Evolutionary conservation across 1,140 invertebrate genomes (phyloP).

Genomic region (Psilanteris sp.): DNA sequence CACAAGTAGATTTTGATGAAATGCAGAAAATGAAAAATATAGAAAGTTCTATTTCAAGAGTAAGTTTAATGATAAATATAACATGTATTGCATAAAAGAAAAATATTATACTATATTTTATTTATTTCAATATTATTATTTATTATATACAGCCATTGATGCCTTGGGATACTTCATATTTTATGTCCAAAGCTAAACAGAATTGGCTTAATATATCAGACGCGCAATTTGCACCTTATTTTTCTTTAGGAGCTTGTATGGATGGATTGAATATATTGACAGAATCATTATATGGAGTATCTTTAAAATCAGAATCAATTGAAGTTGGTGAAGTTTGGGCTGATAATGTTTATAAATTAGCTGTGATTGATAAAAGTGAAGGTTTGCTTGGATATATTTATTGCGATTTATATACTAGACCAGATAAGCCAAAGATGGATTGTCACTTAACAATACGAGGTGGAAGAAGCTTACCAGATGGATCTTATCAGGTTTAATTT

Average conservation of each 20-base stretch:
- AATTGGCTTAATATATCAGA: conserved; percentile 84
- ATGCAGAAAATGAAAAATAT: conserved; percentile 88
- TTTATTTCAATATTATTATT: conserved; percentile 1
- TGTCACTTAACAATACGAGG: conserved; percentile 99
- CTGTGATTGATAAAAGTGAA: conserved; percentile 88
- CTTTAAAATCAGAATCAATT: conserved; percentile 84
- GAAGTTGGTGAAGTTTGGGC: conserved; percentile 90
- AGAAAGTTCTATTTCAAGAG: conserved; percentile 69
- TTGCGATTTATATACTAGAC: conserved; percentile 96
- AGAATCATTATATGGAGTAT: conserved; percentile 89
- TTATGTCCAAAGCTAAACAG: conserved; percentile 85
- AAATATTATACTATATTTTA: too few relatives aligned
- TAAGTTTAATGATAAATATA: too few relatives aligned
- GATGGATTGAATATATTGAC: conserved; percentile 95
- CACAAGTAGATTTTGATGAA: conserved; percentile 85
- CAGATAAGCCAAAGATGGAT: conserved; percentile 96
- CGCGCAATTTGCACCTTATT: conserved; percentile 90
- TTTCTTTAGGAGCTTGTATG: conserved; percentile 97
- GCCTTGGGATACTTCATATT: conserved; percentile 93
- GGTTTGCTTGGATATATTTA: conserved; percentile 96
- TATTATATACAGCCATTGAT: conserved; percentile 78
- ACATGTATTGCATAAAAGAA: too few relatives aligned
- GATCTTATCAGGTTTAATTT: conserved; percentile 87
- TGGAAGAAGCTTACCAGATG: conserved; percentile 89
- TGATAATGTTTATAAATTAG: conserved; percentile 92